These are phyloP conservation scores for Argyresthia goedartella DNA, from an alignment of 2,888 invertebrate species.

Conservation along the genomic window DNA sequence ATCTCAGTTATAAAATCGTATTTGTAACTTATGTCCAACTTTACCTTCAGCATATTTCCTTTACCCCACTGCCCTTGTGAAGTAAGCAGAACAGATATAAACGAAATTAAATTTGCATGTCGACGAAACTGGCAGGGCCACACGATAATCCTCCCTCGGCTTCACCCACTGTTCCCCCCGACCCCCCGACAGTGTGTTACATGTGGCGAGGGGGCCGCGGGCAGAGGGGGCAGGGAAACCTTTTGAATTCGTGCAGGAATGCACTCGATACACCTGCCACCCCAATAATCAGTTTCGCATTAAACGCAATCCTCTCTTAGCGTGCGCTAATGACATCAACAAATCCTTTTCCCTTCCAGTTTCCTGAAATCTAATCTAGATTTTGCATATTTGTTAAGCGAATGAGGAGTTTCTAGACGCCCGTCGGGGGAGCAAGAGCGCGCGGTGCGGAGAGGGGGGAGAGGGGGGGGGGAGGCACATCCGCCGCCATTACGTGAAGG, in stretches of 20 bases:
- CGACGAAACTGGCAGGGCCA: slow-evolving; percentile 36
- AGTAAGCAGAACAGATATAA: slow-evolving; percentile 51
- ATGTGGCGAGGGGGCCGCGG: not conserved
- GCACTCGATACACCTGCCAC: slow-evolving; percentile 18
- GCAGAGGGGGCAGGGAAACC: slow-evolving; percentile 22
- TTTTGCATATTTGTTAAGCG: slow-evolving; percentile 12
- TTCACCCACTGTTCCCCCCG: not conserved
- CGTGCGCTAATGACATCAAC: not conserved
- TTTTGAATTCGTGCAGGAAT: slow-evolving; percentile 49
- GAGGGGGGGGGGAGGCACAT: slow-evolving; percentile 19
- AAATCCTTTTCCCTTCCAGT: no score
- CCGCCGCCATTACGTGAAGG: slow-evolving; percentile 45
- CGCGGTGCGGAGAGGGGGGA: not conserved
- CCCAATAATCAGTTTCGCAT: slow-evolving; percentile 4
- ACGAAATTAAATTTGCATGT: slow-evolving; percentile 63
- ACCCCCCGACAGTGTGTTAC: not conserved
- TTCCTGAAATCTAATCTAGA: not conserved
- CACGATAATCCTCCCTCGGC: slow-evolving; percentile 19
- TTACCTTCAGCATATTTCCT: slow-evolving; percentile 21
- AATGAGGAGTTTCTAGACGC: not conserved
- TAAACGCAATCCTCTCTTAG: not conserved
- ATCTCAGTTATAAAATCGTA: no score
- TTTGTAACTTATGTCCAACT: no score
- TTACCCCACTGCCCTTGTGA: slow-evolving; percentile 62
- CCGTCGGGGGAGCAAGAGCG: not conserved